These are phyloP conservation scores for Drosophila rufa DNA, from an alignment of 1,140 invertebrate genomes.

Conservation along the genomic window DNA sequence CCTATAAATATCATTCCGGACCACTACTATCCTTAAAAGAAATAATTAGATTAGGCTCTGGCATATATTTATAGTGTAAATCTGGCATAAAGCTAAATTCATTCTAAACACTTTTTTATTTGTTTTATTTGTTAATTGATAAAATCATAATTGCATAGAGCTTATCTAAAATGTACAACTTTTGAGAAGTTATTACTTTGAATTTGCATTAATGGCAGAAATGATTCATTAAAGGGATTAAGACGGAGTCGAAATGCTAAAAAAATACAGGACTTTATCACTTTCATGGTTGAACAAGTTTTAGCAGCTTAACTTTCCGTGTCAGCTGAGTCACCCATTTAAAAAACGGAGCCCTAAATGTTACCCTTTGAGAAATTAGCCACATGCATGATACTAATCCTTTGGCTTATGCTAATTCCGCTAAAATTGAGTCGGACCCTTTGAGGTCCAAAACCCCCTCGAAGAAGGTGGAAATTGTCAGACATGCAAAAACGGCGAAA, in stretches of 20 bases:
- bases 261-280: neutral
- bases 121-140: no score
- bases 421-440: constrained; percentile 54
- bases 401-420: constrained; percentile 65
- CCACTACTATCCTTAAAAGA: no score
- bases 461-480: constrained; percentile 40
- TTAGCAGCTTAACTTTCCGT: neutral
- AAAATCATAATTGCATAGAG: no score
- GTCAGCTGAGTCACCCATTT: constrained; percentile 8
- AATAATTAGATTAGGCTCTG: neutral
- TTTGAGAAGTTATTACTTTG: no score
- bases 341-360: neutral
- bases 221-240: no score
- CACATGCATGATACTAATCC: constrained; percentile 59
- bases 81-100: neutral
- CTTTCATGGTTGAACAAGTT: neutral
- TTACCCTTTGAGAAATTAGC: constrained; percentile 22
- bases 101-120: neutral
- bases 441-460: neutral
- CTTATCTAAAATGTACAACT: no score
- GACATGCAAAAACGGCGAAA: constrained; percentile 33
- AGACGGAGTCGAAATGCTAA: no score
- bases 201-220: no score
- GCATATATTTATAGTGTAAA: neutral
- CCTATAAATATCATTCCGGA: neutral